Percentiles rank a stretch among this genome's conserved stretches.
Evolutionary conservation across 23 tunicate genomes (phyloP).

Genomic region (Phallusia fumigata): DNA sequence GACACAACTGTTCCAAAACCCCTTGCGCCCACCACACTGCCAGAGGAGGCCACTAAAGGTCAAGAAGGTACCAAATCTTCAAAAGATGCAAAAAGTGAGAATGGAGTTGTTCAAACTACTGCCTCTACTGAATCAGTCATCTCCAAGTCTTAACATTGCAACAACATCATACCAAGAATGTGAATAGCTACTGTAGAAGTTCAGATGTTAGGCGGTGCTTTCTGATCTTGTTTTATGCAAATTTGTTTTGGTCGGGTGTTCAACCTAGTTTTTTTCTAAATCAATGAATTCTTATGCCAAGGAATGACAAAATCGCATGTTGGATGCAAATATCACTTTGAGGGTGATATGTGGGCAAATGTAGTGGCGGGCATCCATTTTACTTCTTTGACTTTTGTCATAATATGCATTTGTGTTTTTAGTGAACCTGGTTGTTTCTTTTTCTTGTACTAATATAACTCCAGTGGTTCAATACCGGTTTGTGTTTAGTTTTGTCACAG

Average conservation of each 20-base stretch:
- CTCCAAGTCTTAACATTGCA: not conserved
- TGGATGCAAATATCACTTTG: too few species aligned
- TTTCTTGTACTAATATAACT: too few species aligned
- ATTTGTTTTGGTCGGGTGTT: not conserved
- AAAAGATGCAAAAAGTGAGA: constrained; percentile 1
- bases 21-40: constrained; percentile 1
- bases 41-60: constrained; percentile 8
- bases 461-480: not conserved
- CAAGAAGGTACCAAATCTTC: constrained; percentile 10
- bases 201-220: constrained; percentile 4
- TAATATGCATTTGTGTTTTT: too few species aligned
- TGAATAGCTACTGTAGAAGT: constrained; percentile 11
- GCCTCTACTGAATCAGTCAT: not conserved
- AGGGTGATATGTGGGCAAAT: too few species aligned
- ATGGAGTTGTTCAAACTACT: constrained; percentile 6
- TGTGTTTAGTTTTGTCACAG: not conserved
- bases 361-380: too few species aligned
- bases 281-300: too few species aligned
- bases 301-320: too few species aligned
- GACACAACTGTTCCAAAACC: constrained; percentile 79
- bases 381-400: too few species aligned
- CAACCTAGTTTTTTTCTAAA: too few species aligned
- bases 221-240: not conserved
- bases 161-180: not conserved
- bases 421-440: too few species aligned